Base-by-base conservation (phyloP, 2,797 vertebrate species). In the Danio aesculapii region DNA sequence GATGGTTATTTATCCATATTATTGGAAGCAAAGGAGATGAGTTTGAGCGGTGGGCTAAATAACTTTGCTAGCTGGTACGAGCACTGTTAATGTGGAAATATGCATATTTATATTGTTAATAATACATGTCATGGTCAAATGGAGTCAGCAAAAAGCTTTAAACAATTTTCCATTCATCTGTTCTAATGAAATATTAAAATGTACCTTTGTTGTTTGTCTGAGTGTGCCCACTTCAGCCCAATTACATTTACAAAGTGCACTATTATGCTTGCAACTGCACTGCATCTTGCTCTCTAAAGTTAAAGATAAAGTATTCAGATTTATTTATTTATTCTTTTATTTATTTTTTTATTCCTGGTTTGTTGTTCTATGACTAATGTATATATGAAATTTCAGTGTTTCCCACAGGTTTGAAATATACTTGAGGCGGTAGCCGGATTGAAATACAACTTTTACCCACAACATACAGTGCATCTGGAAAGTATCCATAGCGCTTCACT, bases 181-280 rank as follows among this genome's bases (percentile, higher is more conserved):
- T 80, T 68, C 10, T 69, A 14, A 83, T 82, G 59, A 85, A 81
- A 81, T 82, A 82, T 84, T 80, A 61, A 84, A 44, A 64, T 17
- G 30, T 49, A 9, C 57, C 13, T 58, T 30, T 57, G 49, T 6
- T 71, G 17, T 72, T 39, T 44, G 46, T 63, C 17, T 71, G 46
- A n/a, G 53, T 43, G 69, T 72, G 16, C 11, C 30, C 55, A 69
- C 64, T 70, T 76, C 14, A 69, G 39, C 67, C 46, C 43, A 59
- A 63, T 76, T 76, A 68, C 64, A 82, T 58, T 12, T 43, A 70
- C 10, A 46, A 44, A 73, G 67, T 66, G 14, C 14, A 50, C 17
- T 59, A 63, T 72, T 70, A 41, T 19, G 46, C 30, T 52, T 76
- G 17, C 30, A 44, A 52, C 12, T 14, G 59, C 21, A 66, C 16